Percentiles rank a stretch among this genome's conserved stretches.
phyloP scores from a whole-genome alignment of 2,113 vertebrate genomes.

The rat (Rattus norvegicus) region GRCr8 NC_086030.1:25683501-25684000 shows the following conservation, averaged over 20 bases:
- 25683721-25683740: not conserved
- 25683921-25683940: not conserved
- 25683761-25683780: not conserved
- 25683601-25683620: not conserved
- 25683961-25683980: slow-evolving; percentile 51
- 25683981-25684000: slow-evolving; percentile 77
- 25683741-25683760: slow-evolving; percentile 71
- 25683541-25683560: not conserved
- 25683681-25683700: not conserved
- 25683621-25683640: not conserved
- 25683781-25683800: not conserved
- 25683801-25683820: slow-evolving; percentile 56
- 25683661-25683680: no score
- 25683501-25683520: not conserved
- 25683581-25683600: not conserved
- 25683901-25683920: slow-evolving; percentile 74
- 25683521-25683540: not conserved
- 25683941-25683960: not conserved
- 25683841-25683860: slow-evolving; percentile 67
- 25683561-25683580: not conserved
- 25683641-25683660: not conserved
- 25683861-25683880: slow-evolving; percentile 71
- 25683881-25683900: slow-evolving; percentile 70
- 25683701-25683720: not conserved
- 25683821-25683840: slow-evolving; percentile 62